These are phyloP conservation scores for Halocynthia roretzi DNA, from an alignment of 23 tunicate species.

Conservation along the genomic window DNA sequence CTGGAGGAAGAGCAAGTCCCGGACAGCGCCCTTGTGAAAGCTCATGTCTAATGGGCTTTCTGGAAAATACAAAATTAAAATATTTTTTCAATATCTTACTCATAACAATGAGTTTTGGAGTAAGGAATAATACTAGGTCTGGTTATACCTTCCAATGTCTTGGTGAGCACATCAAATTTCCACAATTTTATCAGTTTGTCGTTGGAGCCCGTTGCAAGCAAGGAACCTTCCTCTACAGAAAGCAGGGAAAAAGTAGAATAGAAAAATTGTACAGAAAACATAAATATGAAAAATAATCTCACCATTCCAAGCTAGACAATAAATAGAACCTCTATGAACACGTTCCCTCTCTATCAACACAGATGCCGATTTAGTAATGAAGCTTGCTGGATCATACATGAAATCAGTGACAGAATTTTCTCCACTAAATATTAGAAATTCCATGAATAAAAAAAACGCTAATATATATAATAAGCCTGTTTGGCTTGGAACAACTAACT, in stretches of 20 bases:
- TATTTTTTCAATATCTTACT: neutral
- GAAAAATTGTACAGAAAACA: neutral
- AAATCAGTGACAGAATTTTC: no score
- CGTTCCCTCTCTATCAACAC: slow-evolving; percentile 9
- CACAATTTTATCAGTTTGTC: slow-evolving; percentile 50
- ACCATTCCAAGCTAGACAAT: slow-evolving; percentile 74
- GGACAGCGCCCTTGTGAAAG: slow-evolving; percentile 45
- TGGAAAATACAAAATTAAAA: neutral
- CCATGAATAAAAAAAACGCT: no score
- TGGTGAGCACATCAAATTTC: slow-evolving; percentile 18
- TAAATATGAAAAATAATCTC: neutral
- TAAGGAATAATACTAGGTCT: neutral
- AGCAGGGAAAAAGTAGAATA: neutral
- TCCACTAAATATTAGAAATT: no score
- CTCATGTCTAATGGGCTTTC: slow-evolving; percentile 24
- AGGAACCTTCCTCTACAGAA: slow-evolving; percentile 26
- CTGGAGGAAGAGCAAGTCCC: slow-evolving; percentile 45
- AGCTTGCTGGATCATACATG: no score
- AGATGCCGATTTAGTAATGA: no score
- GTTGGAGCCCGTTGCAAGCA: slow-evolving; percentile 61
- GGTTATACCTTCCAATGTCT: slow-evolving; percentile 2
- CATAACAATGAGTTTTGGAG: neutral
- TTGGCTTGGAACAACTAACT: no score
- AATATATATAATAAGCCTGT: no score
- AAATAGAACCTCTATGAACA: slow-evolving; percentile 39